Evolutionary conservation across 2,888 invertebrate genomes (phyloP).

Genomic region (Ephialtes manifestator): DNA sequence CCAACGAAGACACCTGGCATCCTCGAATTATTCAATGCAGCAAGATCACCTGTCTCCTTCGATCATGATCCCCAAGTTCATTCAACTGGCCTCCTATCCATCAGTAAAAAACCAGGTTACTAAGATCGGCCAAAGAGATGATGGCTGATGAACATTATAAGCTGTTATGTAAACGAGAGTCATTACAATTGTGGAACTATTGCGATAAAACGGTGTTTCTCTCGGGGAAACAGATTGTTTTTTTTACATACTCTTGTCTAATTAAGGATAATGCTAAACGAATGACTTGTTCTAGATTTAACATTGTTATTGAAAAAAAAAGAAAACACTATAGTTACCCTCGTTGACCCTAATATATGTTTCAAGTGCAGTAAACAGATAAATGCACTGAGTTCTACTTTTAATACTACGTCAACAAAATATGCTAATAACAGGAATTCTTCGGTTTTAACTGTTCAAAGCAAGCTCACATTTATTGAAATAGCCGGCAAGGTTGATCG

Average conservation of each 20-base stretch:
- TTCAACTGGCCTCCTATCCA: not conserved
- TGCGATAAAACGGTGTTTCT: not conserved
- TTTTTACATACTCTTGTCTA: not conserved
- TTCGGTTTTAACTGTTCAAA: not conserved
- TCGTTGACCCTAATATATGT: not conserved
- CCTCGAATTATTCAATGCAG: constrained; percentile 55
- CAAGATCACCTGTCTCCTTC: constrained; percentile 46
- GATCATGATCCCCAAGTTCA: constrained; percentile 25
- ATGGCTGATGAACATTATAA: not conserved
- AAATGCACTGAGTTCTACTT: not conserved
- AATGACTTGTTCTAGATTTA: not conserved
- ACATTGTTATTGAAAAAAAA: not conserved
- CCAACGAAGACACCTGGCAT: constrained; percentile 53
- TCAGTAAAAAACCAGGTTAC: not conserved
- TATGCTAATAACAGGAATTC: not conserved
- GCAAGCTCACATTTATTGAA: not conserved
- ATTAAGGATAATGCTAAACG: not conserved
- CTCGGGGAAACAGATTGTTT: not conserved
- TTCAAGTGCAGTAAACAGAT: not conserved
- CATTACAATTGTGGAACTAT: not conserved
- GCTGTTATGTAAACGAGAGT: constrained; percentile 10
- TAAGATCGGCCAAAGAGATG: not conserved
- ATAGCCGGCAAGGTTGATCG: not conserved
- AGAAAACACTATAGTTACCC: not conserved
- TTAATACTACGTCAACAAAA: not conserved